phyloP scores from a whole-genome alignment of 2,113 vertebrate genomes.

The Nannospalax galili region DNA sequence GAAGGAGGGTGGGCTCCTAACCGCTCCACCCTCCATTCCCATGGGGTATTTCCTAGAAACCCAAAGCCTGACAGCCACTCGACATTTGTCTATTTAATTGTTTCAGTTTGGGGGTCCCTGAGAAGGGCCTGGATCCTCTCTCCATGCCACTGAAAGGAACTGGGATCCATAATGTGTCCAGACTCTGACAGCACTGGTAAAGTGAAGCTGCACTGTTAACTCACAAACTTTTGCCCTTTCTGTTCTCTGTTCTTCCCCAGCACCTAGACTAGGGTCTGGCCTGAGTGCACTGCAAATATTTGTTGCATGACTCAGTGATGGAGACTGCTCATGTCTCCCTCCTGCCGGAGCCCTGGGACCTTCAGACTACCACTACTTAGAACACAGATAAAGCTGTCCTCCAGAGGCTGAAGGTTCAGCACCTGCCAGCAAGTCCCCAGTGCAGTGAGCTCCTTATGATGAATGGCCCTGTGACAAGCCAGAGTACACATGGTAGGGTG shows the following conservation, averaged over 20 bases:
- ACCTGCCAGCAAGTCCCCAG: accelerated
- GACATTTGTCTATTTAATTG: background rate
- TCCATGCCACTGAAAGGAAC: background rate
- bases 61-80: accelerated
- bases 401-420: background rate
- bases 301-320: background rate
- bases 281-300: accelerated
- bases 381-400: background rate
- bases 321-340: background rate
- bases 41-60: background rate
- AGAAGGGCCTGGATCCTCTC: background rate
- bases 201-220: background rate
- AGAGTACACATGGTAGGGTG: accelerated
- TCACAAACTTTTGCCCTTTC: accelerated
- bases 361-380: accelerated
- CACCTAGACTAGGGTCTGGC: background rate
- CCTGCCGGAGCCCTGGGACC: background rate
- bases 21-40: background rate
- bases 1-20: background rate
- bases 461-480: background rate
- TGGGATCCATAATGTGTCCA: background rate
- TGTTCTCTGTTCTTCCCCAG: background rate
- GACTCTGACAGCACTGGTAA: background rate
- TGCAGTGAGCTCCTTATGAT: background rate
- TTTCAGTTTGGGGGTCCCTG: background rate